Base-by-base conservation (phyloP, 1,140 invertebrate genomes). In the Mactra quadrangularis region DNA sequence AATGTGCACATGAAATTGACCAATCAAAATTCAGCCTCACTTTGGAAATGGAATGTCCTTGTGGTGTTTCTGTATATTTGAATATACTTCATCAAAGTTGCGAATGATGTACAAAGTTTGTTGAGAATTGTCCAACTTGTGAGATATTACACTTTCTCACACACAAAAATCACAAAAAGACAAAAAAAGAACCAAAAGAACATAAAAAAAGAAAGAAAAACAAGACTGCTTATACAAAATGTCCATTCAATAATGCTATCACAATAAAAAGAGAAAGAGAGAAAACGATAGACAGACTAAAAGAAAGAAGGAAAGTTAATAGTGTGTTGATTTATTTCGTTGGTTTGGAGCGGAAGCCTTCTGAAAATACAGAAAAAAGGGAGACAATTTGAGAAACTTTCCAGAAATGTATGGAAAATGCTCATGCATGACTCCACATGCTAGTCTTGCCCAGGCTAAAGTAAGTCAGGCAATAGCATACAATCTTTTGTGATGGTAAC, bases 311-410 rank as follows among this genome's bases (percentile, higher is more conserved):
- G 11, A 22, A 19, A 38, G 35, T 47, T 38, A 31, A 25, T 72
- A 33, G 27, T 72, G 53, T 55, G 47, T 22, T 72, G 50, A 22
- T 55, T 72, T 29, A 55, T 47, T 72, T 47, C 70, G 53, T 72
- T 35, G 70, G 50, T 57, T 72, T 72, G 35, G 70, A 72, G 70
- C 70, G 70, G 27, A 72, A 50, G 70, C 70, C 70, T 50, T 72
- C 70, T 72, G 70, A 71, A 83, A 72, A 79, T 53, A 55, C 47
- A 77, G 27, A 81, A 76, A 74, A 41, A 84, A 84, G 64, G 66
- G 38, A 57, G 22, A 53, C n/a, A 64, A 78, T n/a, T 72, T n/a
- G 55, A 29, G 35, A 72, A 25, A 19, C 35, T 60, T 64, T 64
- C n/a, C 19, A 64, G 15, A 22, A 64, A 13, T 45, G 27, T 1